phyloP scores from a whole-genome alignment of 2,888 invertebrate species.

The Agriopis aurantiaria region DNA sequence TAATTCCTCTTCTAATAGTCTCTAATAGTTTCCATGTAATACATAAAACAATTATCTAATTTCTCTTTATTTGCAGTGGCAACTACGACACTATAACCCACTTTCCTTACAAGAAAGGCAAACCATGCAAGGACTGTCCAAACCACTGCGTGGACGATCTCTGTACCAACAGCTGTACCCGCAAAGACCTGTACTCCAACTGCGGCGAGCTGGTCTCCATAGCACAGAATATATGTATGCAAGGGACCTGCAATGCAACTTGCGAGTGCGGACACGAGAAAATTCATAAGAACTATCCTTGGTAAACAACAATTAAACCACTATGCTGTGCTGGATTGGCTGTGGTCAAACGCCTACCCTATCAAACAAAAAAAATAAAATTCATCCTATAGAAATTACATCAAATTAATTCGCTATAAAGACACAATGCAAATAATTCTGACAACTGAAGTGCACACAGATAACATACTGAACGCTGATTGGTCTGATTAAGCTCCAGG shows the following conservation, averaged over 20 bases:
- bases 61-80: constrained; percentile 84
- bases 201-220: constrained; percentile 87
- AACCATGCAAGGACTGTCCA: constrained; percentile 89
- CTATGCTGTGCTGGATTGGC: no score
- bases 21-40: no score
- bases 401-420: no score
- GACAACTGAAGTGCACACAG: no score
- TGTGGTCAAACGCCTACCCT: no score
- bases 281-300: constrained; percentile 66
- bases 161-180: constrained; percentile 91
- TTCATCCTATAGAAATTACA: no score
- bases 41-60: no score
- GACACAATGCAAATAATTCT: no score
- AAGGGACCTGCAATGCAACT: constrained; percentile 90
- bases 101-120: constrained; percentile 89
- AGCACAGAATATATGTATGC: constrained; percentile 68
- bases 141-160: constrained; percentile 88
- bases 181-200: constrained; percentile 90
- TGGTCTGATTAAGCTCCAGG: no score
- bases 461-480: no score
- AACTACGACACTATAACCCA: constrained; percentile 88
- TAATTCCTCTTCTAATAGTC: no score
- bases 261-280: constrained; percentile 88
- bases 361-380: no score
- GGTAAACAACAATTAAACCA: constrained; percentile 43